Percentiles rank a stretch among this genome's conserved stretches.
Conservation (phyloP, 2,797 vertebrate species). For the Spea hammondii region DNA sequence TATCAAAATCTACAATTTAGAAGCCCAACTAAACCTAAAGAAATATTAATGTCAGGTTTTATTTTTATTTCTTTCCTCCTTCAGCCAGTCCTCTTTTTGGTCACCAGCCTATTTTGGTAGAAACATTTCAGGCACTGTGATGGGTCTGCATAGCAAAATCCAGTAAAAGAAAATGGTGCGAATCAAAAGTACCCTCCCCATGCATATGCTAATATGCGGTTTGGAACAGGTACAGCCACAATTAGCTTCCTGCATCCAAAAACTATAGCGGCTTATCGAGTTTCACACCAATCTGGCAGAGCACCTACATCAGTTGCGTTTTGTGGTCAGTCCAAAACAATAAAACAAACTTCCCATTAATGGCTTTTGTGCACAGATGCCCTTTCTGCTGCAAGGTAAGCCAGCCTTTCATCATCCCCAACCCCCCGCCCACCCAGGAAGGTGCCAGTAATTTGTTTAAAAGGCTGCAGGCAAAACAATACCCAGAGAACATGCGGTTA, state of each 20-base stretch:
- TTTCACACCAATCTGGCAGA: slow-evolving; percentile 12
- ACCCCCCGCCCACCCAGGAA: slow-evolving; percentile 21
- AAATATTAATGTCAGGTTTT: no score
- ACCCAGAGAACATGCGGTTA: slow-evolving; percentile 28
- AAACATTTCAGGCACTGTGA: no score
- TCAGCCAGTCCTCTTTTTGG: no score
- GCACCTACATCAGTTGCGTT: neutral
- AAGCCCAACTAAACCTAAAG: no score
- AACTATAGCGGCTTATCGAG: neutral
- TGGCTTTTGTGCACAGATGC: slow-evolving; percentile 27
- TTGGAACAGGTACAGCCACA: slow-evolving; percentile 34
- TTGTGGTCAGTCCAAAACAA: slow-evolving; percentile 2
- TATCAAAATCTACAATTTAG: no score
- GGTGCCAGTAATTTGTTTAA: slow-evolving; percentile 25
- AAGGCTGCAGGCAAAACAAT: slow-evolving; percentile 17
- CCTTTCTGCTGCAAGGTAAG: neutral
- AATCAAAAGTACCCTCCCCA: neutral
- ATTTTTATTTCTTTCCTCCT: no score
- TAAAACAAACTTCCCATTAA: slow-evolving; percentile 8
- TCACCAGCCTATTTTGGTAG: no score
- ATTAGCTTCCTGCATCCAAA: slow-evolving; percentile 29
- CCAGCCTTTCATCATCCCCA: neutral
- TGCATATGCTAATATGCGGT: slow-evolving; percentile 39
- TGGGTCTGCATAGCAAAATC: no score
- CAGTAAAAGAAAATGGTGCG: no score